Conservation (phyloP, 2,797 vertebrate genomes). For the Toxotes lorentzi region DNA sequence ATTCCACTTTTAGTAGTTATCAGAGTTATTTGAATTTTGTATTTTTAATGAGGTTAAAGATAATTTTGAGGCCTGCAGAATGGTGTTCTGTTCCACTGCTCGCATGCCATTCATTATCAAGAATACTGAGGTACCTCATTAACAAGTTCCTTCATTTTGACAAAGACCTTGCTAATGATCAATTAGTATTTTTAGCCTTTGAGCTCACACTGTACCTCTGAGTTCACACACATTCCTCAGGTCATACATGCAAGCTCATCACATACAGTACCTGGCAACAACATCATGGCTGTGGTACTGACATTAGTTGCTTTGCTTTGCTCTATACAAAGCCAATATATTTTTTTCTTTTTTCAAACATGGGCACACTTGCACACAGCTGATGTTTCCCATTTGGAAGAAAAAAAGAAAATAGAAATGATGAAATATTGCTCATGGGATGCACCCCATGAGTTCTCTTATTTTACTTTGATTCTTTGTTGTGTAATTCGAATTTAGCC, state of each 20-base stretch:
- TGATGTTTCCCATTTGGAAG: neutral
- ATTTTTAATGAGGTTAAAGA: no score
- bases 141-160: neutral
- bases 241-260: neutral
- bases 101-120: neutral
- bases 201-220: neutral
- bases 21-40: no score
- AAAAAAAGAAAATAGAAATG: neutral
- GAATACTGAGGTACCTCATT: neutral
- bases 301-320: no score
- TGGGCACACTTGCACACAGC: no score
- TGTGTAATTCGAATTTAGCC: conserved; percentile 15
- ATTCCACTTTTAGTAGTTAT: no score
- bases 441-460: neutral
- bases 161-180: neutral
- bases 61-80: neutral
- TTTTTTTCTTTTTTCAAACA: no score
- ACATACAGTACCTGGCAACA: neutral
- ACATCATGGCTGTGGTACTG: neutral
- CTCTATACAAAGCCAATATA: no score
- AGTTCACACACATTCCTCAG: neutral
- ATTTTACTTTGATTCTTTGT: conserved; percentile 27
- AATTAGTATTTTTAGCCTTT: neutral
- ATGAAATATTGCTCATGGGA: neutral
- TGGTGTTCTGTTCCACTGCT: neutral